Conservation (phyloP, 2,888 invertebrate genomes). For the Parapristionchus giblindavisi region DNA sequence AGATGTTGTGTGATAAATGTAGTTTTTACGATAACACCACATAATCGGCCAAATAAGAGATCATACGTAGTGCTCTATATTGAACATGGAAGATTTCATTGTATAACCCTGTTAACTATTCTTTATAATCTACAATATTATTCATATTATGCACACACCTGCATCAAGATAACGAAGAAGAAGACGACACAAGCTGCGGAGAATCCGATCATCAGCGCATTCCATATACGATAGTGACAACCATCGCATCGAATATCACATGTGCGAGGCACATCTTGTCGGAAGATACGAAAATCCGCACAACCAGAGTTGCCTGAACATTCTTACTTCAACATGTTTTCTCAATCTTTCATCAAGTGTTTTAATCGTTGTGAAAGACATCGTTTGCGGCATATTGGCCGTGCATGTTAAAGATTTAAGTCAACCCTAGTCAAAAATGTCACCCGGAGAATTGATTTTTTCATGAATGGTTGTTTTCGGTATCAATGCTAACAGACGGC, state of each 20-base stretch:
- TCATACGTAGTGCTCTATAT: too few species aligned
- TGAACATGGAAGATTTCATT: too few species aligned
- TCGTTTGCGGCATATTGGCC: background rate
- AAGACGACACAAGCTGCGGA: constrained; percentile 66
- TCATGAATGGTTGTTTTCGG: background rate
- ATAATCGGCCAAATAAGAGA: too few species aligned
- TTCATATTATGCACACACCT: constrained; percentile 40
- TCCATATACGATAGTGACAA: constrained; percentile 66
- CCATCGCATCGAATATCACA: constrained; percentile 69
- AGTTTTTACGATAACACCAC: too few species aligned
- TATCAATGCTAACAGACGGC: background rate
- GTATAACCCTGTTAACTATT: too few species aligned
- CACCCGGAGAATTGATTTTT: background rate
- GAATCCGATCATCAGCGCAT: constrained; percentile 65
- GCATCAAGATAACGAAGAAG: constrained; percentile 58
- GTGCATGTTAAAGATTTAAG: too few species aligned
- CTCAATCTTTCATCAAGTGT: too few species aligned
- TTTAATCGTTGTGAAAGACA: background rate
- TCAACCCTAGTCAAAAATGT: too few species aligned
- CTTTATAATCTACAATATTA: too few species aligned
- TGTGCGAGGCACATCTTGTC: constrained; percentile 65
- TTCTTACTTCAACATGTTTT: constrained; percentile 64
- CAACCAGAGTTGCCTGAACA: constrained; percentile 67
- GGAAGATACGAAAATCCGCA: constrained; percentile 65
- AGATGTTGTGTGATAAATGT: too few species aligned